These are phyloP conservation scores for Phoeniculus purpureus DNA, from an alignment of 2,797 vertebrate genomes.

Conservation along the genomic window DNA sequence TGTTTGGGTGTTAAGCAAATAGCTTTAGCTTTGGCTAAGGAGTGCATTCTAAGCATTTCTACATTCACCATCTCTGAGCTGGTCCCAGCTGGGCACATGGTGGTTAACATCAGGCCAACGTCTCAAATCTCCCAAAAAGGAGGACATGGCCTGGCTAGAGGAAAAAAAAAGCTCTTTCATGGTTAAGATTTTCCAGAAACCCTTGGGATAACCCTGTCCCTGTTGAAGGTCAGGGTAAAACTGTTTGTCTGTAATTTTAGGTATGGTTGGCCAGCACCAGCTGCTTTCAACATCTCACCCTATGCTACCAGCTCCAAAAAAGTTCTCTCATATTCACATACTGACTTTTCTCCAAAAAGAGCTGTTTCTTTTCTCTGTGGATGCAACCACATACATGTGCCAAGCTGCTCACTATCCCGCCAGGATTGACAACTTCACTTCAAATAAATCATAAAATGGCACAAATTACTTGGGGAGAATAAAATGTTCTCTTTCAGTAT, in stretches of 20 bases:
- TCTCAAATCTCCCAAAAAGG: background rate
- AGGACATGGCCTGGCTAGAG: constrained; percentile 18
- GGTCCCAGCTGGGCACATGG: constrained; percentile 15
- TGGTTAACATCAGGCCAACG: constrained; percentile 26
- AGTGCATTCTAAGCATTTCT: background rate
- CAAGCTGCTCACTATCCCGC: constrained; percentile 30
- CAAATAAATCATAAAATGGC: constrained; percentile 63
- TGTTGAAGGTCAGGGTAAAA: constrained; percentile 36
- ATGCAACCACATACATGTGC: background rate
- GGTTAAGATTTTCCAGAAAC: constrained; percentile 56
- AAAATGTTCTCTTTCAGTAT: constrained; percentile 57
- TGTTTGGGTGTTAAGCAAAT: background rate
- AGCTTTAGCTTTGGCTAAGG: background rate
- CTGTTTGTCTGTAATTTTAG: constrained; percentile 23
- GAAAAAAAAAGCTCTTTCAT: constrained; percentile 48
- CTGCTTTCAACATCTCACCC: constrained; percentile 15
- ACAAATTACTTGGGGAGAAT: constrained; percentile 48
- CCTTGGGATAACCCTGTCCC: background rate
- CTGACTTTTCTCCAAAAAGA: constrained; percentile 49
- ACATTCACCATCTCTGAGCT: background rate
- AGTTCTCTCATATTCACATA: constrained; percentile 12
- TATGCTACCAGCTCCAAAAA: background rate
- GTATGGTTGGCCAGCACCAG: constrained; percentile 30
- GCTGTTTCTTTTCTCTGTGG: constrained; percentile 50
- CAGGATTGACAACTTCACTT: constrained; percentile 61